A percentile compares a stretch with the other conserved stretches of the same genome.
Conservation (phyloP, 2,113 vertebrate species). For the Pachyramphus minor region DNA sequence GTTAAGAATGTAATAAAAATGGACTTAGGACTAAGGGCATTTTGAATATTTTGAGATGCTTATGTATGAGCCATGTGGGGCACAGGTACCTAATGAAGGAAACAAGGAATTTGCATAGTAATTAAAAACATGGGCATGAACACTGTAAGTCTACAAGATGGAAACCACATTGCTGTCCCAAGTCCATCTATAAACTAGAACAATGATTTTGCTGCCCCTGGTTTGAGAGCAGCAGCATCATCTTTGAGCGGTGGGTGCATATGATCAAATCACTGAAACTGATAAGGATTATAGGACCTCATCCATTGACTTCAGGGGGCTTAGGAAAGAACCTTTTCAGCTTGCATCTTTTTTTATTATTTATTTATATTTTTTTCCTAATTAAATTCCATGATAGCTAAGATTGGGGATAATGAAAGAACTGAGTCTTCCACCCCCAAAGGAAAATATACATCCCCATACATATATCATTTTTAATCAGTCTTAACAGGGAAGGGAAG, state of each 20-base stretch:
- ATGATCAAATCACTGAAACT: neutral
- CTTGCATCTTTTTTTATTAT: neutral
- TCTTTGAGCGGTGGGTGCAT: neutral
- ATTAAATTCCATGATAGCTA: neutral
- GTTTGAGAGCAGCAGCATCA: neutral
- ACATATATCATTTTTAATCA: neutral
- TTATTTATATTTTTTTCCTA: neutral
- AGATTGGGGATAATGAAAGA: neutral
- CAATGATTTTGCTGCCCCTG: neutral
- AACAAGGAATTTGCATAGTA: neutral
- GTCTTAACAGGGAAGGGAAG: neutral
- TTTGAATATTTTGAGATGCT: neutral
- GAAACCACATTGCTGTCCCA: neutral
- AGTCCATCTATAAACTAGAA: neutral
- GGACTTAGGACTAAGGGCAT: constrained; percentile 1
- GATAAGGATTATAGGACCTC: neutral
- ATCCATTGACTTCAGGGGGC: neutral
- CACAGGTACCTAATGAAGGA: neutral
- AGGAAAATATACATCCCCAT: neutral
- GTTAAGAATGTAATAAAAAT: constrained; percentile 44
- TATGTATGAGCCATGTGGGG: neutral
- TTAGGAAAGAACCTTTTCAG: neutral
- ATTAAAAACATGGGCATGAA: neutral
- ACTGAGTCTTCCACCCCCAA: neutral
- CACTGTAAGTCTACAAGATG: neutral